Conservation (phyloP, 2,797 vertebrate species). For the Anguilla anguilla region DNA sequence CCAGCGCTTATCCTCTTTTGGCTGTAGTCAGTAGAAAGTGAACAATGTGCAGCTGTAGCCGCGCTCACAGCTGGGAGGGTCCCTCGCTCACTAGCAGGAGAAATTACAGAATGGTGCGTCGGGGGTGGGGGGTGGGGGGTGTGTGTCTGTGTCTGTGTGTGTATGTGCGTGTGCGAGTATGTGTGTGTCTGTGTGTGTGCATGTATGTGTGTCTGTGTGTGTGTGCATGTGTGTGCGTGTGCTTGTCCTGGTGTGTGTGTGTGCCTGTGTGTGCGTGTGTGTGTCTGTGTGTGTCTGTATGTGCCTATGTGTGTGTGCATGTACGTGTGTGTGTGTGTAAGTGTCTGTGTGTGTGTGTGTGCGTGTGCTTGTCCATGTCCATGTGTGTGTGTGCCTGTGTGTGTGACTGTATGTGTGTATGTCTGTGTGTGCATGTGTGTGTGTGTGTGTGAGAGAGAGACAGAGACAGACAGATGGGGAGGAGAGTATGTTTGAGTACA, state of each 20-base stretch:
- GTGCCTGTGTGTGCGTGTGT: slow-evolving; percentile 5
- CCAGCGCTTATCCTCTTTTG: slow-evolving; percentile 47
- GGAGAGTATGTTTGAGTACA: slow-evolving; percentile 19
- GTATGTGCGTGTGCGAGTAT: not conserved
- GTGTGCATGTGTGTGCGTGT: slow-evolving; percentile 33
- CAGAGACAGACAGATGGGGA: not conserved
- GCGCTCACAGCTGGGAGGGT: slow-evolving; percentile 69
- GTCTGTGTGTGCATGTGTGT: slow-evolving; percentile 36
- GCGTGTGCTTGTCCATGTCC: no score
- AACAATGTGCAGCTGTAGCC: slow-evolving; percentile 57
- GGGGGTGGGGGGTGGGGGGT: not conserved
- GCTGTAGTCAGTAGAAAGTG: slow-evolving; percentile 53
- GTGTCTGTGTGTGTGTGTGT: not conserved
- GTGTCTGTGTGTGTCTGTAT: slow-evolving; percentile 20
- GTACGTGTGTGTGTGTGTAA: slow-evolving; percentile 2
- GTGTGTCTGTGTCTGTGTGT: slow-evolving; percentile 2
- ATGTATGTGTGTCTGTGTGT: slow-evolving; percentile 25
- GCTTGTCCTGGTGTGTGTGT: not conserved
- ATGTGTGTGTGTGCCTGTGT: slow-evolving; percentile 19
- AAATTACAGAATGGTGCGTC: slow-evolving; percentile 35
- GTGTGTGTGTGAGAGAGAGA: not conserved
- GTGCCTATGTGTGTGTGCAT: slow-evolving; percentile 35
- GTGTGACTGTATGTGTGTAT: slow-evolving; percentile 32
- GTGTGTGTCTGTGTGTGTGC: slow-evolving; percentile 15
- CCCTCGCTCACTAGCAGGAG: slow-evolving; percentile 63